phyloP scores from a whole-genome alignment of 2,888 invertebrate genomes.

The Drosophila birchii region DNA sequence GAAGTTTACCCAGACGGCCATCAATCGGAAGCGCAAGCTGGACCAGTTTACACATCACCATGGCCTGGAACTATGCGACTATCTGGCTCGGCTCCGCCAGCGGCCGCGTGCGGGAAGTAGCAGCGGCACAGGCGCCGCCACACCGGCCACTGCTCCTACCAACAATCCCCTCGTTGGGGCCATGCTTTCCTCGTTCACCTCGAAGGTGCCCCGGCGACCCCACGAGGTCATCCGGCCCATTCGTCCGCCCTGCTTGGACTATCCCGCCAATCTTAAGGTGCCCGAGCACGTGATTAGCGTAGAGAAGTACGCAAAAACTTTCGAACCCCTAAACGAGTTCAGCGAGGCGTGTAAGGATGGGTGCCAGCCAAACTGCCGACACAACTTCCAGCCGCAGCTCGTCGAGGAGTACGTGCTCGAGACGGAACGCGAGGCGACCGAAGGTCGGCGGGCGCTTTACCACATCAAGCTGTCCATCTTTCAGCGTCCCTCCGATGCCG shows the following conservation, averaged over 20 bases:
- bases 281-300: constrained; percentile 85
- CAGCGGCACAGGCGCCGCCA: constrained; percentile 48
- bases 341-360: constrained; percentile 85
- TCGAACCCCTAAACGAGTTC: constrained; percentile 84
- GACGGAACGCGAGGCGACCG: constrained; percentile 89
- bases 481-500: constrained; percentile 94
- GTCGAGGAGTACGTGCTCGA: constrained; percentile 96
- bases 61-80: constrained; percentile 89
- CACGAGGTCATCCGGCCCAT: constrained; percentile 87
- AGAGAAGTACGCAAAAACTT: constrained; percentile 84
- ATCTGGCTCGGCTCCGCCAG: constrained; percentile 82
- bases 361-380: constrained; percentile 85
- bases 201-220: constrained; percentile 83
- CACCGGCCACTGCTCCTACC: constrained; percentile 75
- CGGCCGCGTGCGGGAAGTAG: constrained; percentile 75
- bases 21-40: constrained; percentile 94
- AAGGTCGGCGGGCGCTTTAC: constrained; percentile 88
- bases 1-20: constrained; percentile 91
- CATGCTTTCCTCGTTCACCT: constrained; percentile 82
- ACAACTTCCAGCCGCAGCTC: constrained; percentile 88
- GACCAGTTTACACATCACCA: constrained; percentile 93
- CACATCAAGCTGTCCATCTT: constrained; percentile 94
- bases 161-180: constrained; percentile 80
- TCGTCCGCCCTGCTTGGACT: constrained; percentile 87
- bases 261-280: constrained; percentile 86